Evolutionary conservation across 1,140 invertebrate genomes (phyloP), one percentile per base, ranked within the genome.

Genomic region (Bombus confusus): DNA sequence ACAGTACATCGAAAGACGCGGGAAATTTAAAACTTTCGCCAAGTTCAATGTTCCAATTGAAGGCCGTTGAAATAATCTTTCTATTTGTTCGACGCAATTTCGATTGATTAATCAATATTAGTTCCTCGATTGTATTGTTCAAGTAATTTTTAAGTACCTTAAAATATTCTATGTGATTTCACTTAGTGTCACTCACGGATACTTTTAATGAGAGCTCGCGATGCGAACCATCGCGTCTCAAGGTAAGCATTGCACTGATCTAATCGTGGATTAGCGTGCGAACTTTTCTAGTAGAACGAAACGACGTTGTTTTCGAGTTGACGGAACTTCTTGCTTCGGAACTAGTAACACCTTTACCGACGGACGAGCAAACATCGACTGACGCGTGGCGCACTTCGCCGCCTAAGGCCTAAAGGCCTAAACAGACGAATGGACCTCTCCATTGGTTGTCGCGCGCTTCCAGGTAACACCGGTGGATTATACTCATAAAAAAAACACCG

Each of bases 331-430:
- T 52, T 52, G 18, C 47, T 52, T 52, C 47, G 47, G 47, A 52
- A 22, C 34, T 68, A 39, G 28, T n/a, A 34, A 71, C 88, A 82
- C 86, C 88, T 87, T 87, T 78, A 86, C 78, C 84, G 81, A 84
- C 88, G 59, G 85, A 72, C 88, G 88, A 85, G 43, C 88, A 87
- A 89, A 85, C 88, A 85, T 75, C 79, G 88, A 90, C 88, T 90
- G 88, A 90, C 75, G 77, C 81, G 79, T 84, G n/a, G 80, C 80
- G 77, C 85, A 81, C 76, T 72, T 59, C 88, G 75, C 66, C 76
- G 87, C 77, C 75, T 73, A 47, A 71, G 34, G 59, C 28, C 28
- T 62, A 62, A 62, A 62, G 59, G 8, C 47, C 47, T 52, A 28
- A 62, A 25, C 66, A 80, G 77, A 88, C 77, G 85, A 90, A 82